Conservation (phyloP, 1,140 invertebrate genomes). For the Drosophila parabipectinata region DNA sequence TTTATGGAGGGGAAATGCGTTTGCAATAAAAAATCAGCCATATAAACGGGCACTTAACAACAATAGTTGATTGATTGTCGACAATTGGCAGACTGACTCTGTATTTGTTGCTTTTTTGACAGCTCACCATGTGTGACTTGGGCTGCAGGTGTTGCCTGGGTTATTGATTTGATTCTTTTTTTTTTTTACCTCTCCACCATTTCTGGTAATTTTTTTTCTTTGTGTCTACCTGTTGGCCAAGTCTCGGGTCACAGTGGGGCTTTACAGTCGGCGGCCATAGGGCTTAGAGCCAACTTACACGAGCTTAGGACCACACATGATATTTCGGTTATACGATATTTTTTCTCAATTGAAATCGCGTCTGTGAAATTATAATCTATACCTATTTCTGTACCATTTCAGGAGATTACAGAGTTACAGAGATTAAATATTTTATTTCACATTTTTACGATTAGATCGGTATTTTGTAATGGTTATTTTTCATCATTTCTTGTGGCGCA, state of each 20-base stretch:
- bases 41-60: conserved; percentile 65
- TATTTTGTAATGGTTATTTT: conserved; percentile 8
- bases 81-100: conserved; percentile 59
- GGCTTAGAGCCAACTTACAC: conserved; percentile 44
- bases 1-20: conserved; percentile 60
- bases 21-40: conserved; percentile 66
- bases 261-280: conserved; percentile 29
- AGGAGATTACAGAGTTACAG: conserved; percentile 9
- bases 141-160: conserved; percentile 59
- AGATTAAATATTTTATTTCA: conserved; percentile 24
- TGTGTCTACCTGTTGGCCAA: conserved; percentile 20
- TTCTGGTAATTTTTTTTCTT: conserved; percentile 6
- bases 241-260: conserved; percentile 34
- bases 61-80: conserved; percentile 75
- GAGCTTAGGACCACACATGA: conserved; percentile 40
- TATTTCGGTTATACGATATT: conserved; percentile 35
- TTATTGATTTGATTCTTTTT: conserved; percentile 56
- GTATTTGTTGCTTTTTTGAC: conserved; percentile 52
- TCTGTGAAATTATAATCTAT: conserved; percentile 46
- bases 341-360: conserved; percentile 35
- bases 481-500: conserved; percentile 15
- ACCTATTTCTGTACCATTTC: conserved; percentile 21
- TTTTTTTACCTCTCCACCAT: conserved; percentile 8
- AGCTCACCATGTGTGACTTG: conserved; percentile 34
- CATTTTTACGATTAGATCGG: neutral